Conservation (phyloP, 2,113 vertebrate genomes). For the Microcebus jonahi region DNA sequence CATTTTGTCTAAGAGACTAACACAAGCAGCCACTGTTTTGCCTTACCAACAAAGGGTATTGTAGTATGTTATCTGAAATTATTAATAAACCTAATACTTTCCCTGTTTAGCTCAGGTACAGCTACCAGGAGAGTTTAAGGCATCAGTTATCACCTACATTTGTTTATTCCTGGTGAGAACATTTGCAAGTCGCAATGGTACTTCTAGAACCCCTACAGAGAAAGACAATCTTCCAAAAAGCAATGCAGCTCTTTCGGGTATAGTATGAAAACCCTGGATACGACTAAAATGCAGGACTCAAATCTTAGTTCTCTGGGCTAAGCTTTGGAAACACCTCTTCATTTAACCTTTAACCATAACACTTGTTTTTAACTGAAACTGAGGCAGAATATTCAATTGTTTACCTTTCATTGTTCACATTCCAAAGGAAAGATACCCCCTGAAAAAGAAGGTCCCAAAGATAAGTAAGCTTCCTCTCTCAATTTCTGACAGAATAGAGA, state of each 20-base stretch:
- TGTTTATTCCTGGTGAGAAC: slow-evolving; percentile 66
- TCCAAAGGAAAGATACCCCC: not conserved
- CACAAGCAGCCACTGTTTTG: not conserved
- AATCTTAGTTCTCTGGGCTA: not conserved
- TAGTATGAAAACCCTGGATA: not conserved
- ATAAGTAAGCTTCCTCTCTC: not conserved
- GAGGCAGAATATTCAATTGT: slow-evolving; percentile 13
- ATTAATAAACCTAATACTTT: not conserved
- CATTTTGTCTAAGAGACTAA: slow-evolving; percentile 6
- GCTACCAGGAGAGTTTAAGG: slow-evolving; percentile 31
- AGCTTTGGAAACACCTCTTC: slow-evolving; percentile 9
- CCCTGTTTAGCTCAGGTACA: slow-evolving; percentile 38
- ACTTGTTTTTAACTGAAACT: slow-evolving; percentile 14
- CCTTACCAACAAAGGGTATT: slow-evolving; percentile 8
- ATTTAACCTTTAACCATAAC: slow-evolving; percentile 30
- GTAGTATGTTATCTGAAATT: slow-evolving; percentile 31
- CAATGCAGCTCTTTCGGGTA: not conserved
- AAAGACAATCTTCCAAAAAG: slow-evolving; percentile 46
- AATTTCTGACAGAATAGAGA: not conserved
- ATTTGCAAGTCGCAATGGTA: slow-evolving; percentile 49
- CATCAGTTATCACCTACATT: slow-evolving; percentile 37
- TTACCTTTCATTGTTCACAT: slow-evolving; percentile 28
- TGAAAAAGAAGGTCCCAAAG: slow-evolving; percentile 44
- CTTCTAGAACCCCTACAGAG: slow-evolving; percentile 40
- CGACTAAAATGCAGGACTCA: not conserved